Evolutionary conservation across 2,888 invertebrate genomes (phyloP).

Genomic region (Melinaea menophilus): DNA sequence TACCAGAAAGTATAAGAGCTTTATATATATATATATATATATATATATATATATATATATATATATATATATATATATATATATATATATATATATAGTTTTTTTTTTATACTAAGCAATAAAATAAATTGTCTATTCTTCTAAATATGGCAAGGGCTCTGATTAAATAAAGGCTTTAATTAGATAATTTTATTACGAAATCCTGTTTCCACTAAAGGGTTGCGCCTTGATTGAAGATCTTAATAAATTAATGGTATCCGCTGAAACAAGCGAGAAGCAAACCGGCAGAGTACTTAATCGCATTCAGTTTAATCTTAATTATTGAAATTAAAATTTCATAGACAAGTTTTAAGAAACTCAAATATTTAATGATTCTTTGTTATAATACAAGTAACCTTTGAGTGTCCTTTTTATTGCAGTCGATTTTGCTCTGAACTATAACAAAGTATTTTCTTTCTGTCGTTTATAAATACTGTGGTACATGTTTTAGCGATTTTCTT

Average conservation of each 20-base stretch:
- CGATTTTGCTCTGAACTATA: no score
- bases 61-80: not conserved
- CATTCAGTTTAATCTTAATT: conserved; percentile 4
- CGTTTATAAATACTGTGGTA: no score
- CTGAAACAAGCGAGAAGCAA: not conserved
- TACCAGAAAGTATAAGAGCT: not conserved
- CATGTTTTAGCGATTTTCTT: no score
- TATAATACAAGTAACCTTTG: no score
- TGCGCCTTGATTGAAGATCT: conserved; percentile 32
- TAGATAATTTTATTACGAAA: conserved; percentile 34
- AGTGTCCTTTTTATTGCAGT: no score
- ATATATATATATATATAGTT: not conserved
- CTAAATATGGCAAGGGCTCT: conserved; percentile 13
- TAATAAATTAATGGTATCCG: conserved; percentile 36
- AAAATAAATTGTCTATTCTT: not conserved
- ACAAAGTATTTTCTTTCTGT: no score
- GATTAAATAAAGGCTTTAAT: conserved; percentile 37
- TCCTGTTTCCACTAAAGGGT: conserved; percentile 26
- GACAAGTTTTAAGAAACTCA: not conserved
- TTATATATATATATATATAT: not conserved
- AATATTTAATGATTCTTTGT: no score
- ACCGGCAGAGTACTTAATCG: not conserved
- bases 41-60: not conserved
- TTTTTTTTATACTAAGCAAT: not conserved
- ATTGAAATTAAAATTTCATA: conserved; percentile 1